Base-by-base conservation (phyloP, 2,888 invertebrate species). In the Oligia strigilis region DNA sequence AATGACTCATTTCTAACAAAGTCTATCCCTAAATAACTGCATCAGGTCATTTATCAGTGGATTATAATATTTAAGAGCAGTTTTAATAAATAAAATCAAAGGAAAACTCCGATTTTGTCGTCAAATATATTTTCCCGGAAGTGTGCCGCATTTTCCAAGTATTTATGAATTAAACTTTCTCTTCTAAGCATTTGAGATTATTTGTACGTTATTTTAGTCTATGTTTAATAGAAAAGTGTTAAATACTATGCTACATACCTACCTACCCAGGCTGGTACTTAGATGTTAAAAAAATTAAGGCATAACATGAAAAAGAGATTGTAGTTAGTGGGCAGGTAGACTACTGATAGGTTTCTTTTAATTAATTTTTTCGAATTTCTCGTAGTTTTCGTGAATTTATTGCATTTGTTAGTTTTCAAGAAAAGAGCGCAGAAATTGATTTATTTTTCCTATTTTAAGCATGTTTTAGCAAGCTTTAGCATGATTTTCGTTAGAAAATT, bases 121-220 rank as follows among this genome's bases (percentile, higher is more conserved):
- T n/a, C 36, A 72, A 43, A 14, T 8, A 71, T 58, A 52, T 67
- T 69, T 75, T 81, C n/a, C 77, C 75, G 75, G 69, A 52, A 73
- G 74, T 80, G 23, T 58, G 43, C 29, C 23, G 46, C 60, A 72
- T 77, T 87, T 86, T 72, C 52, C 70, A 40, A 46, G 58, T 11
- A n/a, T 60, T 74, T 55, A 2, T 73, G 52, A 84, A 65, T 46
- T 49, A 80, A 74, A 60, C 83, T 78, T 62, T 40, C 0, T 11
- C 4, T 17, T 40, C 0, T 62, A 46, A 14, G 29, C 8, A 23
- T 69, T 64, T 58, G 2, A 14, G 19, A 64, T 13, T 2, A 43
- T 70, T 83, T 49, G 2, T 49, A 64, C 13, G 13, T 36, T 77
- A 58, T 19, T 14, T 13, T n/a, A 19, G 19, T 43, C 17, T 8